Base-by-base conservation (phyloP, 2,113 vertebrate species). In the Paralichthys olivaceus region DNA sequence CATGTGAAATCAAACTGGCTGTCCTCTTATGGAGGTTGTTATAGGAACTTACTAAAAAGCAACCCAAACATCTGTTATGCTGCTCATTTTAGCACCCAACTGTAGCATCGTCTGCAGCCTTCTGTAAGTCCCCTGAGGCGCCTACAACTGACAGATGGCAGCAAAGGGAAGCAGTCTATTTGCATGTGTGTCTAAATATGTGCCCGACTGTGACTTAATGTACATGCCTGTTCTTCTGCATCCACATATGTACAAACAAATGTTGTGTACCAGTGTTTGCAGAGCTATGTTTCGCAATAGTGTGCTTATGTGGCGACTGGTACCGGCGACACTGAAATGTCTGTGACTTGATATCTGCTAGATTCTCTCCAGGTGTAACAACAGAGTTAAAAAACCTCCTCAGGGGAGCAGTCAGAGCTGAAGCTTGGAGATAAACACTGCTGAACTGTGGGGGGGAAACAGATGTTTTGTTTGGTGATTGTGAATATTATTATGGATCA, bases 21-120 rank as follows among this genome's bases (percentile, higher is more conserved):
- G 73, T 55, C 20, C 47, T 59, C 20, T 55, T 4, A 7, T 0
- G 53, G 60, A 66, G 64, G 45, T 55, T 26, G 62, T 51, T 76
- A 19, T 47, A 32, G 20, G 54, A 80, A 77, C 53, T 72, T 54
- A 59, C 34, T 56, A 29, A 81, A 80, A 67, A 54, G 67, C 56
- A 71, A 68, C 53, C 53, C 70, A 82, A 91, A 83, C 89, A 89
- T 89, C 89, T 89, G 89, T 67, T 75, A 6, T 26, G 59, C 26
- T 59, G 72, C 72, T 85, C 82, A 71, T 70, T 86, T 85, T 72
- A 77, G 55, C 87, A 83, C 71, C 85, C 77, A 79, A 85, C 85
- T 89, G 85, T 80, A 82, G 79, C 72, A 5, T 53, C 66, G 65
- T 83, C 72, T 84, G 78, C 54, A 79, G 57, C 76, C 15, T n/a